A percentile compares a stretch with the other conserved stretches of the same genome.
These are phyloP conservation scores for Channa maculata DNA, from an alignment of 2,113 vertebrate genomes.

Conservation along the genomic window DNA sequence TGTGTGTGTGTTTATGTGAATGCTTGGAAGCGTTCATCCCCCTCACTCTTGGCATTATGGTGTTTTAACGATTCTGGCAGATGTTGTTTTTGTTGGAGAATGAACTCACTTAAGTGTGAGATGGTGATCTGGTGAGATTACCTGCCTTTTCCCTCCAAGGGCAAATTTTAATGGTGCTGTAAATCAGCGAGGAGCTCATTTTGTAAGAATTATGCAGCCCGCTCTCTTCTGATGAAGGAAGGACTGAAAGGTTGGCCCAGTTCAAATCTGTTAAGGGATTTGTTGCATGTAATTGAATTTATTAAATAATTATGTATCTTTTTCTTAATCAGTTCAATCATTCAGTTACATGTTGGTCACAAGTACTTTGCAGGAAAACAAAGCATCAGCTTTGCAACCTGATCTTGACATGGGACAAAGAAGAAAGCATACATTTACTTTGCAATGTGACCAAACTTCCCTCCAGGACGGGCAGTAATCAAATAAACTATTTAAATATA, in stretches of 20 bases:
- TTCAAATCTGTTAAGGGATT: constrained; percentile 9
- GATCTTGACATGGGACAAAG: background rate
- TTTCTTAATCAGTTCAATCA: background rate
- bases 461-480: background rate
- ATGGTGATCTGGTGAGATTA: constrained; percentile 62
- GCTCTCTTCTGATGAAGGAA: constrained; percentile 42
- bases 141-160: constrained; percentile 53
- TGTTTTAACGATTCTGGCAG: constrained; percentile 73
- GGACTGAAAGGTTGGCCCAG: constrained; percentile 16
- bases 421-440: background rate
- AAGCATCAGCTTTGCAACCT: background rate
- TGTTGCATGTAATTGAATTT: background rate
- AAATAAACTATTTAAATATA: background rate
- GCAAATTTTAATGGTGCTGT: constrained; percentile 52
- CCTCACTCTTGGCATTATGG: constrained; percentile 55
- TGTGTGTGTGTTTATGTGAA: constrained; percentile 14
- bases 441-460: background rate
- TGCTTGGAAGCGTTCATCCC: constrained; percentile 35
- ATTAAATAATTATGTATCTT: background rate
- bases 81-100: constrained; percentile 63
- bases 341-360: background rate
- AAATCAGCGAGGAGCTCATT: constrained; percentile 46
- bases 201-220: constrained; percentile 33
- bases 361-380: background rate
- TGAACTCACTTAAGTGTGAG: constrained; percentile 64